These are phyloP conservation scores for Papilio elwesi DNA, from an alignment of 2,888 invertebrate species.

Conservation along the genomic window DNA sequence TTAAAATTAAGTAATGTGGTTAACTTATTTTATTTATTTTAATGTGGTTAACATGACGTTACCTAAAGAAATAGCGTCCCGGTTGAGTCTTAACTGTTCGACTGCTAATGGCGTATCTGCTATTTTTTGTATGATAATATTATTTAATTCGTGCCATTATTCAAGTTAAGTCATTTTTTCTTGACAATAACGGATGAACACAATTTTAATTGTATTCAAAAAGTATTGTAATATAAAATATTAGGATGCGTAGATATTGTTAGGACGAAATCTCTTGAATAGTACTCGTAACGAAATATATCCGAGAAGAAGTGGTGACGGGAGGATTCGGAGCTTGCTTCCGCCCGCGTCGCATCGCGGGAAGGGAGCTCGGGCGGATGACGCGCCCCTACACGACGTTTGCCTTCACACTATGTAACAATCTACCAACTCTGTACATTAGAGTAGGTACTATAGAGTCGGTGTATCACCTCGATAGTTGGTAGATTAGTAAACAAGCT, in stretches of 20 bases:
- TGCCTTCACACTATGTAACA: conserved; percentile 49
- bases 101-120: too few relatives aligned
- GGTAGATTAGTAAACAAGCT: neutral
- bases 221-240: neutral
- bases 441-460: neutral
- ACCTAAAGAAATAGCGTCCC: too few relatives aligned
- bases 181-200: too few relatives aligned
- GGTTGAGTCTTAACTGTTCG: too few relatives aligned
- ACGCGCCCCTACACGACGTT: conserved; percentile 17
- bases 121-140: too few relatives aligned
- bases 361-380: conserved; percentile 39
- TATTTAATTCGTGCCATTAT: too few relatives aligned
- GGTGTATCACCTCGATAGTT: too few relatives aligned
- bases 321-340: conserved; percentile 40
- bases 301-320: conserved; percentile 39
- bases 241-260: neutral
- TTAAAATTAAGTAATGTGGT: too few relatives aligned
- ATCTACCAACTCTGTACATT: conserved; percentile 1
- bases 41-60: too few relatives aligned
- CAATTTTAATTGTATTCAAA: neutral
- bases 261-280: neutral
- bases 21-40: too few relatives aligned
- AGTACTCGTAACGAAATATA: conserved; percentile 3
- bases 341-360: conserved; percentile 31
- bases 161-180: too few relatives aligned